A percentile compares a stretch with the other conserved stretches of the same genome.
Conservation (phyloP, 2,888 invertebrate genomes). For the Zelleria hepariella region DNA sequence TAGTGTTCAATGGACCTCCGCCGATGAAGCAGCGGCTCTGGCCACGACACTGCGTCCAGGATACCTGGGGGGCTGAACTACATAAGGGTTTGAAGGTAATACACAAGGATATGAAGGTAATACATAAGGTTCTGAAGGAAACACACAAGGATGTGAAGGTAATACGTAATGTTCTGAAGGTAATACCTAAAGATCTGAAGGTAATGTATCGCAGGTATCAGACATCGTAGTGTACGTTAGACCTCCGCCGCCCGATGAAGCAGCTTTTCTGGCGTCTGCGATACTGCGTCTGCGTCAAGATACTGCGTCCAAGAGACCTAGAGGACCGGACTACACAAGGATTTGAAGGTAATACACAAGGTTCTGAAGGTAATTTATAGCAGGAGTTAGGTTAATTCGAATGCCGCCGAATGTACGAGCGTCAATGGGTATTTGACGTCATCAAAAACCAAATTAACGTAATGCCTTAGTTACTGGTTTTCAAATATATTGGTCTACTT, state of each 20-base stretch:
- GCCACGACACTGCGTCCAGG: conserved; percentile 97
- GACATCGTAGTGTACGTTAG: conserved; percentile 96
- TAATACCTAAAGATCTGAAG: too few relatives aligned
- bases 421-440: too few relatives aligned
- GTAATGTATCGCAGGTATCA: conserved; percentile 69
- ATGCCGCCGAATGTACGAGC: too few relatives aligned
- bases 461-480: too few relatives aligned
- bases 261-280: conserved; percentile 98
- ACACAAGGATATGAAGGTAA: too few relatives aligned
- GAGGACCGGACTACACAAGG: conserved; percentile 94
- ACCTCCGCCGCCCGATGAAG: conserved; percentile 83
- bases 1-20: neutral
- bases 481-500: too few relatives aligned
- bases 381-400: too few relatives aligned
- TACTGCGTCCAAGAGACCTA: conserved; percentile 97
- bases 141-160: conserved; percentile 69
- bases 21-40: conserved; percentile 83
- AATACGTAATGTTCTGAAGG: too few relatives aligned
- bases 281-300: conserved; percentile 54
- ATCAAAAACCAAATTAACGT: too few relatives aligned
- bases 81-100: conserved; percentile 88
- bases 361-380: neutral
- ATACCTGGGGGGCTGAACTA: conserved; percentile 94
- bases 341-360: conserved; percentile 77
- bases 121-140: too few relatives aligned